Evolutionary conservation across 2,113 vertebrate genomes (phyloP).

Genomic region (Pyxicephalus adspersus): DNA sequence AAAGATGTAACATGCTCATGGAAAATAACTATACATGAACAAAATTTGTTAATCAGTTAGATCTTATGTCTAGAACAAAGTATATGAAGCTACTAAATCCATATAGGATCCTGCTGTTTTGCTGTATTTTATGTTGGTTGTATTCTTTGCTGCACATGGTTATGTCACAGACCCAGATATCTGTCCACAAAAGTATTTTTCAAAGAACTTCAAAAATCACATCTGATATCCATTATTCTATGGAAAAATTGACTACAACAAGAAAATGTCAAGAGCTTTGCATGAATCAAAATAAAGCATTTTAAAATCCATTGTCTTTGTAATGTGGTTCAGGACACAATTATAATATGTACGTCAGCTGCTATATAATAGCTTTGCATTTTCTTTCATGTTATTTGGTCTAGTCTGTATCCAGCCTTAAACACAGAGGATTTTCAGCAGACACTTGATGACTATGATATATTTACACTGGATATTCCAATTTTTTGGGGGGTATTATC

Average conservation of each 20-base stretch:
- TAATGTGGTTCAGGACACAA: conserved; percentile 23
- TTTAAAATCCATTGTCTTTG: conserved; percentile 25
- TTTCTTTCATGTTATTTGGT: neutral
- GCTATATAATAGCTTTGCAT: neutral
- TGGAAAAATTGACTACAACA: conserved; percentile 43
- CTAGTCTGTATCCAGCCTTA: neutral
- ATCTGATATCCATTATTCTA: conserved; percentile 43
- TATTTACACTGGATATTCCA: neutral
- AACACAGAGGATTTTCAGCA: neutral
- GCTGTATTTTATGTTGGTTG: conserved; percentile 9
- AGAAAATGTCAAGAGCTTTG: conserved; percentile 24
- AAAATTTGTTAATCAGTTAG: neutral
- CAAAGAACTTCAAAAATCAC: conserved; percentile 4
- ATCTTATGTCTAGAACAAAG: neutral
- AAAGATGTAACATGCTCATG: too few species aligned
- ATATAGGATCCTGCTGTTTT: neutral
- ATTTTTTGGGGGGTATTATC: neutral
- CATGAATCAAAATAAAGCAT: conserved; percentile 2
- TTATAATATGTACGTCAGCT: conserved; percentile 19
- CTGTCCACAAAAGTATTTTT: conserved; percentile 20
- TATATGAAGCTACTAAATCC: neutral
- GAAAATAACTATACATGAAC: neutral
- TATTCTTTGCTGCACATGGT: neutral
- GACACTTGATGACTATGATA: neutral
- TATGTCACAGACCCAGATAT: conserved; percentile 21